phyloP scores from a whole-genome alignment of 2,888 invertebrate species.

The Glyphotaelius pellucidus region DNA sequence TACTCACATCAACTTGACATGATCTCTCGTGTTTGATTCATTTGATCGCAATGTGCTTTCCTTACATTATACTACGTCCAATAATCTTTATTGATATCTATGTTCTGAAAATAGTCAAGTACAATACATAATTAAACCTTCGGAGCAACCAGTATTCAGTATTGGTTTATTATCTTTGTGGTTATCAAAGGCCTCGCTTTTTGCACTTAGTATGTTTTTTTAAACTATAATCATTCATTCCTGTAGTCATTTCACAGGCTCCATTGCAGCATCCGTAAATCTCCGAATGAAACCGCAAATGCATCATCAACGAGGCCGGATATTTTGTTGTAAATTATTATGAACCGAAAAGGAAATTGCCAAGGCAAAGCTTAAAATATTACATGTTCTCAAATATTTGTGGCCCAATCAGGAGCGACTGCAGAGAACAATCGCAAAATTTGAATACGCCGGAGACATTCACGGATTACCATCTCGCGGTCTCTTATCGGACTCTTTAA shows the following conservation, averaged over 20 bases:
- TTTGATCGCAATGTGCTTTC: too few species aligned
- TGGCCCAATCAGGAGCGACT: constrained; percentile 48
- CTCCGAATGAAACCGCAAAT: neutral
- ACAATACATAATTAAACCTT: neutral
- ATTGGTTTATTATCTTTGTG: neutral
- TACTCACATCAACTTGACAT: too few species aligned
- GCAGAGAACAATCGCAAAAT: constrained; percentile 56
- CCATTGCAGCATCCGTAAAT: neutral
- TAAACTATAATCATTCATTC: neutral
- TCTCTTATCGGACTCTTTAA: constrained; percentile 63
- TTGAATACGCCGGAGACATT: constrained; percentile 61
- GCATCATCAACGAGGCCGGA: constrained; percentile 26
- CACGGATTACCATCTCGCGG: constrained; percentile 62
- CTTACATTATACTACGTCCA: neutral
- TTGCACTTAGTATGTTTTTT: neutral
- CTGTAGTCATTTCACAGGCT: neutral
- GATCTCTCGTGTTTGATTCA: too few species aligned
- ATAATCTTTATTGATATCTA: neutral
- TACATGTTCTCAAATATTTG: constrained; percentile 50
- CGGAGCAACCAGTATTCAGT: neutral
- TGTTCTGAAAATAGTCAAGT: neutral
- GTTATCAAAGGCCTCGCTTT: neutral
- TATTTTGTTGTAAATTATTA: constrained; percentile 45
- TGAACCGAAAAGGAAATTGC: constrained; percentile 36
- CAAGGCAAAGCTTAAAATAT: constrained; percentile 37